Conservation (phyloP, 2,797 vertebrate species). For the Ctenochaetus hawaiiensis region DNA sequence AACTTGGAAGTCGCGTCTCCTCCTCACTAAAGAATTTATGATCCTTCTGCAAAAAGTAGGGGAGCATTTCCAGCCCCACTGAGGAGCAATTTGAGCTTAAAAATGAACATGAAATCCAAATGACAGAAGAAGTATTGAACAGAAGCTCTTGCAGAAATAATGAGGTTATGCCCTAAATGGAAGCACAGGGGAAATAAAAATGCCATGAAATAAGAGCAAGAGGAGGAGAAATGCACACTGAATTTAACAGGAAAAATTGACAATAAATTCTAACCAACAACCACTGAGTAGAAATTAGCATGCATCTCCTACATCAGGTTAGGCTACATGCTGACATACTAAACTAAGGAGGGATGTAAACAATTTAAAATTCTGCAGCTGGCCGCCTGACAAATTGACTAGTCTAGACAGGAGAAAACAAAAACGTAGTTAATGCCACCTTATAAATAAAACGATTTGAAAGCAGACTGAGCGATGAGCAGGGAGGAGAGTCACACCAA, state of each 20-base stretch:
- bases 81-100: conserved; percentile 24
- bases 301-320: not conserved
- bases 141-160: conserved; percentile 18
- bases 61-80: not conserved
- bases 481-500: conserved; percentile 54
- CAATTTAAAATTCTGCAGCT: conserved; percentile 1
- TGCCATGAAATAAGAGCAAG: not conserved
- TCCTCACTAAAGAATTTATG: conserved; percentile 33
- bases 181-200: conserved; percentile 21
- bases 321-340: not conserved
- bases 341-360: conserved; percentile 1
- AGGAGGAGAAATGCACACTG: not conserved
- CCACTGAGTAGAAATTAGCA: not conserved
- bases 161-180: conserved; percentile 19
- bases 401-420: conserved; percentile 40
- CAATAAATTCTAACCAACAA: conserved; percentile 13
- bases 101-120: conserved; percentile 31
- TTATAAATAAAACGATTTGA: conserved; percentile 60
- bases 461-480: conserved; percentile 52
- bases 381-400: conserved; percentile 32
- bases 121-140: not conserved
- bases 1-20: conserved; percentile 14
- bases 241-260: not conserved
- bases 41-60: conserved; percentile 14
- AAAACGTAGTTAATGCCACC: conserved; percentile 48